Base-by-base conservation (phyloP, 2,113 vertebrate species). In the Ursus arctos region DNA sequence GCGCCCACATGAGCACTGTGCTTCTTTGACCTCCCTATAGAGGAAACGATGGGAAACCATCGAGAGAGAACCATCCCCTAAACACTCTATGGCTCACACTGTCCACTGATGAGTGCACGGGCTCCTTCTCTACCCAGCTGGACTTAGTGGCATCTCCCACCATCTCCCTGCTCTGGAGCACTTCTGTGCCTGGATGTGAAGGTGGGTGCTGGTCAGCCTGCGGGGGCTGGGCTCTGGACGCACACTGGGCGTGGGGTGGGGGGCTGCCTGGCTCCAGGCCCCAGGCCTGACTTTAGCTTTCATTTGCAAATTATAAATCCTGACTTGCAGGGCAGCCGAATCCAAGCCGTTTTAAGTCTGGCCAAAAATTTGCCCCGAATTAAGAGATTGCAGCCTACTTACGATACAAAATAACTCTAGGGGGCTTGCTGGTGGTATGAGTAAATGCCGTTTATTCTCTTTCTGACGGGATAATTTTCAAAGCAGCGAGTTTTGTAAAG, bases 341-440 rank as follows among this genome's bases (percentile, higher is more conserved):
- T 91, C 80, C 97, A 96, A 95, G 92, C 94, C 98, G 99, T 99
- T 99, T 98, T 90, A 99, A 98, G 99, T 97, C 93, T 43, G 51
- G 99, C 99, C 99, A 99, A 99, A 98, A 99, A 98, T 97, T 98
- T 98, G 99, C 99, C 99, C 99, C 61, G 97, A 99, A 99, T 98
- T 98, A 99, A 95, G 98, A 98, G 98, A 97, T 93, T 98, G 98
- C 88, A 98, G 98, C 95, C 96, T 98, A 98, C 98, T 98, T 98
- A 98, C 98, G 97, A 98, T 94, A 36, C 36, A 94, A 98, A 98
- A 84, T 90, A 97, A 89, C 97, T 91, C 96, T 65, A 95, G 31
- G 43, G 97, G 28, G 95, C 97, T 88, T 59, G 92, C 94, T 57
- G 93, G 98, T 22, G 87, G 97, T 33, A 99, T 97, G 99, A 99